Evolutionary conservation across 2,113 vertebrate genomes (phyloP), one percentile per base, ranked within the genome.

Genomic region (Lutjanus erythropterus): DNA sequence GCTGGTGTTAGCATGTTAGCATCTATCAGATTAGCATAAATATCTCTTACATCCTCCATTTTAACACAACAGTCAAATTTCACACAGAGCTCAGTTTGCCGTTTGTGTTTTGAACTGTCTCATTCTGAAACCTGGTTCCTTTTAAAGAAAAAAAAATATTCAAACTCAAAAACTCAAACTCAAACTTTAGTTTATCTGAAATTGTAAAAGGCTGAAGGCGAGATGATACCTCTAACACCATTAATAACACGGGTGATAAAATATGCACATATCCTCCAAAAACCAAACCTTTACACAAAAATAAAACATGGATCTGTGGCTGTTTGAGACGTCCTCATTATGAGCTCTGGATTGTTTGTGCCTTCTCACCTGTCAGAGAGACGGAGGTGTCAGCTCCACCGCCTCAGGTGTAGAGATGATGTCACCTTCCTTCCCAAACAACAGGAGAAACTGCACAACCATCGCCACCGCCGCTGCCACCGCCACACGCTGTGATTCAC

Each of bases 331-430:
- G 5, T 75, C 77, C 74, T 85, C 75, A 78, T 87, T 85, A 88
- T 5, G 66, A 69, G 80, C 59, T 70, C 37, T 1, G 70, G 66
- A 75, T 93, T 93, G 90, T 94, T 90, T 86, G 78, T 87, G 47
- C 47, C 83, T 92, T 91, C 84, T 90, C 94, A 94, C 94, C 92
- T 93, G 90, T 69, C 77, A 42, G 79, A 64, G 72, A 76, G 87
- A 80, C 14, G 82, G 61, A 94, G 93, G 92, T 94, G 93, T 93
- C 73, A 94, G 81, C 88, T 88, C 90, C 56, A 80, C 39, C 79
- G 83, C 88, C 85, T 91, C 88, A 91, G 93, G 92, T 92, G 92
- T 86, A 77, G 89, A 83, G 88, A 92, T 84, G 86, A 89, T 83
- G 90, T 94, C 88, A 86, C 85, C 85, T 90, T 62, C 71, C 44